These are phyloP conservation scores for Prolemur simus DNA, from an alignment of 2,113 vertebrate genomes.

Conservation along the genomic window DNA sequence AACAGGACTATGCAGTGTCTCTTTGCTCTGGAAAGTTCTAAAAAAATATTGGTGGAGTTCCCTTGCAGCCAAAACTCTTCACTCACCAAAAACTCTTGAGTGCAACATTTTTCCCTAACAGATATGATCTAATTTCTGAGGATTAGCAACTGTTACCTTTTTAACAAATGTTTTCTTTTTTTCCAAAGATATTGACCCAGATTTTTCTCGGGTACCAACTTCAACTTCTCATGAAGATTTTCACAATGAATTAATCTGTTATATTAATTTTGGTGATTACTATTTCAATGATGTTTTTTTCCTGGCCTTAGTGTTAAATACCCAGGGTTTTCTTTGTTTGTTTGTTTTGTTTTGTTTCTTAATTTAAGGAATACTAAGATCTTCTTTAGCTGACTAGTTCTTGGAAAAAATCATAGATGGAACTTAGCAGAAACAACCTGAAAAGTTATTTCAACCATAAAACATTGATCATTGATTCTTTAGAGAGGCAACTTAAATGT, in stretches of 20 bases:
- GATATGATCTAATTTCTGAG: background rate
- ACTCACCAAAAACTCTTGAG: background rate
- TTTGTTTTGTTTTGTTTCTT: background rate
- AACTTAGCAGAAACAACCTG: background rate
- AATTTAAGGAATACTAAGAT: background rate
- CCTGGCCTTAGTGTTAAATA: background rate
- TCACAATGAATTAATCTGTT: background rate
- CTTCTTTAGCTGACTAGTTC: background rate
- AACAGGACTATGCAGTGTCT: background rate
- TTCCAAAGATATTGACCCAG: background rate
- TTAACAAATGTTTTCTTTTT: background rate
- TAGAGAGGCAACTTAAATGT: background rate
- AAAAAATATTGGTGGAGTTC: background rate
- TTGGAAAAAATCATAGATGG: background rate
- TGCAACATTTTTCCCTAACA: background rate
- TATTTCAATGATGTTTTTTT: background rate
- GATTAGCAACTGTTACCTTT: background rate
- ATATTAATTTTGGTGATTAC: background rate
- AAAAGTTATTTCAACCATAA: constrained; percentile 7
- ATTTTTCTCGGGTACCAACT: constrained; percentile 2
- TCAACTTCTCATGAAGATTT: background rate
- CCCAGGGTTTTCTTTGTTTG: background rate
- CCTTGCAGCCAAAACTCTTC: background rate
- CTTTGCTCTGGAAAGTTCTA: background rate
- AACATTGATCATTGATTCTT: constrained; percentile 12